These are phyloP conservation scores for Rhinoptilus africanus DNA, from an alignment of 2,113 vertebrate species.

Conservation along the genomic window DNA sequence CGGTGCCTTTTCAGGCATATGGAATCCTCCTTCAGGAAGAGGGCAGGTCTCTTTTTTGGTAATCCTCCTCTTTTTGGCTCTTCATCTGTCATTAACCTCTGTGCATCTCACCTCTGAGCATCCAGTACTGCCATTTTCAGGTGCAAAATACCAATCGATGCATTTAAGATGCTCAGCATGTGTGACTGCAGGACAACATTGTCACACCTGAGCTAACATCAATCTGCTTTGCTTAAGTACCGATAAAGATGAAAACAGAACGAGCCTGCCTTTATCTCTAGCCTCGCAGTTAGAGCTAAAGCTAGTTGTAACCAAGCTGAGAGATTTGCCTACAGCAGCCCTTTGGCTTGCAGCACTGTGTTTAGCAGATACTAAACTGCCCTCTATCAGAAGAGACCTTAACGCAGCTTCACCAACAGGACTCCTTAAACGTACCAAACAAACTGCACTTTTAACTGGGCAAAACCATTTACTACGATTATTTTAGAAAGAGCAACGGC, in stretches of 20 bases:
- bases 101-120: not conserved
- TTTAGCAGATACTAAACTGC: not conserved
- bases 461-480: not conserved
- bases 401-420: not conserved
- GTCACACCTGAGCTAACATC: not conserved
- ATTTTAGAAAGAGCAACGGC: not conserved
- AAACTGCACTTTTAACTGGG: not conserved
- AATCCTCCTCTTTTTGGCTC: rapidly evolving
- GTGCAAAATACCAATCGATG: rapidly evolving
- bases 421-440: too few species aligned
- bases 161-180: not conserved
- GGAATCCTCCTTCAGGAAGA: not conserved
- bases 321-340: not conserved
- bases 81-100: too few species aligned
- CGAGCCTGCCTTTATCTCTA: not conserved
- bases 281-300: not conserved
- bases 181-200: not conserved
- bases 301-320: rapidly evolving
- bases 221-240: not conserved
- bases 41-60: not conserved
- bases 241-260: rapidly evolving
- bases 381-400: not conserved
- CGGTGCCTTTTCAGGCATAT: rapidly evolving
- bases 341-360: not conserved
- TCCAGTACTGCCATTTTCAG: not conserved